These are phyloP conservation scores for Arvicanthis niloticus DNA, from an alignment of 2,113 vertebrate genomes.

Conservation along the genomic window DNA sequence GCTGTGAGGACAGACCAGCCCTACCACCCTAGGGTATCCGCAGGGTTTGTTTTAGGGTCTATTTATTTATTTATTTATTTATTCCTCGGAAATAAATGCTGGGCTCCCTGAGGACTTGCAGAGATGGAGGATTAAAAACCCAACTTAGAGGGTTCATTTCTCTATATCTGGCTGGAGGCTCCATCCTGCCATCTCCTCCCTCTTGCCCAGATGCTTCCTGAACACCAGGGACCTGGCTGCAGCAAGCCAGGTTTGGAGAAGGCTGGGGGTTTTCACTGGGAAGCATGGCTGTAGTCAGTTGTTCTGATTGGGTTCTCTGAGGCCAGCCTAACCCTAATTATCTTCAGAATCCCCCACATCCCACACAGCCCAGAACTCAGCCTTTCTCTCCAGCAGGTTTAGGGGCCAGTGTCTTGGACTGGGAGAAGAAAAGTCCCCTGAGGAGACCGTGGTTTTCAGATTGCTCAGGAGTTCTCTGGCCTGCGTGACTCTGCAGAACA, in stretches of 20 bases:
- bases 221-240: not conserved
- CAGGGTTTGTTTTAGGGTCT: not conserved
- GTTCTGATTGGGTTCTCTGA: not conserved
- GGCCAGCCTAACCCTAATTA: not conserved
- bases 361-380: not conserved
- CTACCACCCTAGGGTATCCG: not conserved
- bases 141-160: too few species aligned
- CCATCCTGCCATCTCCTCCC: not conserved
- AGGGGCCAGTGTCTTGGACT: not conserved
- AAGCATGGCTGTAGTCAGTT: not conserved
- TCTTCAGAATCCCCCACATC: not conserved
- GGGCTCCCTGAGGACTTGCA: not conserved
- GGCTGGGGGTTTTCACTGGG: not conserved
- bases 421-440: not conserved
- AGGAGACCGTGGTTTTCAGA: not conserved
- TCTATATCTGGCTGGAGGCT: not conserved
- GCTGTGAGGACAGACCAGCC: not conserved
- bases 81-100: not conserved
- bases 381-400: not conserved
- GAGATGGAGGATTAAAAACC: not conserved
- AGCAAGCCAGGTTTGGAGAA: not conserved
- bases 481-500: not conserved
- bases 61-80: too few species aligned
- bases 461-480: not conserved
- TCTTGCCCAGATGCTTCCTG: not conserved